Base-by-base conservation (phyloP, 2,888 invertebrate genomes). In the Leuctra nigra region DNA sequence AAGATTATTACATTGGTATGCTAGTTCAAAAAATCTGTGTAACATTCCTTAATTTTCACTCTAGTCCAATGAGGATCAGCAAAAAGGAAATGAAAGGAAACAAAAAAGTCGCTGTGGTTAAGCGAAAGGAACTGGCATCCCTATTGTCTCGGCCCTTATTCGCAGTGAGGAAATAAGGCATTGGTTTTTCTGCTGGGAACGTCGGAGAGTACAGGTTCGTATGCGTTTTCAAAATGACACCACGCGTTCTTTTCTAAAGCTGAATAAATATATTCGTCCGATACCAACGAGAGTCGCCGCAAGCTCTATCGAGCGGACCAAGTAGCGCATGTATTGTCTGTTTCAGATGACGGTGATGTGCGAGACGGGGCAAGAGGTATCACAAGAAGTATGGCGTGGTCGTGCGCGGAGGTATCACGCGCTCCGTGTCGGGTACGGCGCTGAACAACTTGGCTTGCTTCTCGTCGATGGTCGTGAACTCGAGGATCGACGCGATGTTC, bases 311-410 rank as follows among this genome's bases (percentile, higher is more conserved):
- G n/a, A n/a, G n/a, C n/a, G n/a, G n/a, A n/a, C n/a, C n/a, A n/a
- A n/a, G n/a, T n/a, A 44, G 44, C 23, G 22, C 23, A 13, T 20
- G 23, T 23, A 23, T 23, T 29, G 33, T 33, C 22, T 41, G 41
- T 41, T 41, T 20, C 18, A 33, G 50, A 50, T 16, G 44, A 11
- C 24, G 41, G 54, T 41, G 54, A 54, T 46, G 53, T 41, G 54
- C 35, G 44, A 54, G 29, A n/a, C 47, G 41, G 54, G 53, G 48
- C 38, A 24, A 54, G 25, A 38, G 38, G 23, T 56, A 63, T 71
- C 84, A 97, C 75, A 98, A 85, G 77, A 99, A 99, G 76, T 99
- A 99, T 18, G 99, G 98, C 61, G 96, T 96, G 55, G 91, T 89
- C 67, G 87, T 91, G 71, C 91, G 81, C 54, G 89, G 86, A 58